These are phyloP conservation scores for Mythimna lalbum DNA, from an alignment of 2,888 invertebrate species.

Conservation along the genomic window DNA sequence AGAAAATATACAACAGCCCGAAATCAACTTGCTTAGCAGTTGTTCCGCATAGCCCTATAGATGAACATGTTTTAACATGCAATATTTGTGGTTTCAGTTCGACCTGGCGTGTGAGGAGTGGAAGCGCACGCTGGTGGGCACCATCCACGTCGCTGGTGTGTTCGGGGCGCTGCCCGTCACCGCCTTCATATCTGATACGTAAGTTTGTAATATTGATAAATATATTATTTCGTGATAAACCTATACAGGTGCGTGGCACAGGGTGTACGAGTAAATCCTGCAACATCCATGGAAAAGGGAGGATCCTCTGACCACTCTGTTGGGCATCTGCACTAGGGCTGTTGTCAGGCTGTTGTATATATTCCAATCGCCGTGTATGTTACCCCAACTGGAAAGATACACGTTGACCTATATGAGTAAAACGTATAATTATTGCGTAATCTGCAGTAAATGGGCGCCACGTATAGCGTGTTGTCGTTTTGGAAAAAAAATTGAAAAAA, in stretches of 20 bases:
- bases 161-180: slow-evolving; percentile 89
- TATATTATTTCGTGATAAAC: neutral
- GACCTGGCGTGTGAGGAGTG: slow-evolving; percentile 85
- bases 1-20: too few species aligned
- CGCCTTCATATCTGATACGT: slow-evolving; percentile 90
- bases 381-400: too few species aligned
- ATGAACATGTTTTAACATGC: neutral
- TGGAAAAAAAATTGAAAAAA: too few species aligned
- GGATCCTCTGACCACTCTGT: too few species aligned
- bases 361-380: too few species aligned
- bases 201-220: slow-evolving; percentile 59
- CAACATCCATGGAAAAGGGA: neutral
- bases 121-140: slow-evolving; percentile 90
- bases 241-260: neutral
- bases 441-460: too few species aligned
- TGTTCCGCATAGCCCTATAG: neutral
- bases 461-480: too few species aligned
- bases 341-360: too few species aligned
- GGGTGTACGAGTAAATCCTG: neutral
- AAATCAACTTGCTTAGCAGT: too few species aligned
- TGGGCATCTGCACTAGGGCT: too few species aligned
- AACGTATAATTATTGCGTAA: too few species aligned
- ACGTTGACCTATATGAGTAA: too few species aligned
- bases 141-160: slow-evolving; percentile 89
- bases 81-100: slow-evolving; percentile 75